A percentile compares a stretch with the other conserved stretches of the same genome.
Conservation (phyloP, 37 sponge, comb jelly and placozoan species). For the Corticium candelabrum region DNA sequence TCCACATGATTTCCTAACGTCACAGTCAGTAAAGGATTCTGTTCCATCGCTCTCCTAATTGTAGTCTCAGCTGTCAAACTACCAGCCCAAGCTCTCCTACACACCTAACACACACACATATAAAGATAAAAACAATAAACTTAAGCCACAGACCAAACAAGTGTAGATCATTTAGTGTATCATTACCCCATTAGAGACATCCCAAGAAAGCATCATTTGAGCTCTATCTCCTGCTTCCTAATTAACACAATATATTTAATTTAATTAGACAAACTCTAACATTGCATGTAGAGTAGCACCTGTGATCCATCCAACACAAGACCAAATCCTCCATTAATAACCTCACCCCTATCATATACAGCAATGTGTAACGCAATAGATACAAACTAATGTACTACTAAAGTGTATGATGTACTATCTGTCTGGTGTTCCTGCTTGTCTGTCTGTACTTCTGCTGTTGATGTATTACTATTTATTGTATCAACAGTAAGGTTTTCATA, state of each 20-base stretch:
- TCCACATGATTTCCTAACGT: conserved; percentile 51
- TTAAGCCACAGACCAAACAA: background rate
- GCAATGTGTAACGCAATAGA: conserved; percentile 2
- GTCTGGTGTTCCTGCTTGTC: background rate
- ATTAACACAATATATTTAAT: background rate
- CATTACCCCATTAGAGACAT: conserved; percentile 89
- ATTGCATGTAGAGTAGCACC: conserved; percentile 5
- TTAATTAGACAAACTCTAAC: background rate
- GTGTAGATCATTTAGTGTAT: background rate
- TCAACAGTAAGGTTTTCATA: conserved; percentile 18
- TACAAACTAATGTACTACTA: background rate
- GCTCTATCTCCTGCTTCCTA: conserved; percentile 77
- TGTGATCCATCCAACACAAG: conserved; percentile 87
- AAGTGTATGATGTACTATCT: too few species aligned
- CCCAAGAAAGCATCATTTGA: conserved; percentile 82
- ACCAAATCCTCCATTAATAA: conserved; percentile 98
- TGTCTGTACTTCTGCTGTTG: background rate
- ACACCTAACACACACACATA: conserved; percentile 30
- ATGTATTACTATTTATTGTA: background rate
- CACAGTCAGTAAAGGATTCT: conserved; percentile 46
- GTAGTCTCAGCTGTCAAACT: conserved; percentile 67
- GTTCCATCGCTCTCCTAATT: conserved; percentile 46
- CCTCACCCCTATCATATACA: conserved; percentile 74
- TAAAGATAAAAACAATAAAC: background rate
- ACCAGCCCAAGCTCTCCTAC: conserved; percentile 86